Evolutionary conservation across 1,140 invertebrate species (phyloP).

Genomic region (Pteromalus puparum): DNA sequence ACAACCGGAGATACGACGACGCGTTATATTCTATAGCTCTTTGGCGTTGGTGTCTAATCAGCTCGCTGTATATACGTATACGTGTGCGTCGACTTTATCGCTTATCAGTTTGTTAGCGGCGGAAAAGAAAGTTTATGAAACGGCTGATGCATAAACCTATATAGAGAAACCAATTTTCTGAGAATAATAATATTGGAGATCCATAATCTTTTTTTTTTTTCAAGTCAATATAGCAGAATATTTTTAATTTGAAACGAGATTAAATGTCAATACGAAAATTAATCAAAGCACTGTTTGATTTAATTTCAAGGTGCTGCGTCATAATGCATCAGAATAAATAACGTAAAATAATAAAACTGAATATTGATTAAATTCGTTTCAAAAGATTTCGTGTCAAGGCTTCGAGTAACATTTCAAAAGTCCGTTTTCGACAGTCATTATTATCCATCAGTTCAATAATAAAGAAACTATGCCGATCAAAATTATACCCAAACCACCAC

Average conservation of each 20-base stretch:
- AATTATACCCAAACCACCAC: too few relatives aligned
- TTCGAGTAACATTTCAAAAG: background rate
- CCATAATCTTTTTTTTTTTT: too few relatives aligned
- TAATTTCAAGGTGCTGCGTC: too few relatives aligned
- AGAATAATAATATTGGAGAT: too few relatives aligned
- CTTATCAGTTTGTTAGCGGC: background rate
- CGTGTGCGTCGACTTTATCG: background rate
- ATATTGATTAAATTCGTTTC: background rate
- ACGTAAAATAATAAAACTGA: background rate
- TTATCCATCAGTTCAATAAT: background rate
- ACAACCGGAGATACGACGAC: background rate
- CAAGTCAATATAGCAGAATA: too few relatives aligned
- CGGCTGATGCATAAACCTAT: background rate
- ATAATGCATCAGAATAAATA: background rate
- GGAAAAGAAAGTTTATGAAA: background rate
- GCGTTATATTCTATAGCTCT: background rate
- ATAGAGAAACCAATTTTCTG: too few relatives aligned
- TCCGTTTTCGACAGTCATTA: background rate
- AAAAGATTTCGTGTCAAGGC: background rate
- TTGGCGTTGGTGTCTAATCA: background rate
- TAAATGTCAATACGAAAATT: too few relatives aligned
- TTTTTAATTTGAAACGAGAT: too few relatives aligned
- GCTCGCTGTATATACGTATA: constrained; percentile 3
- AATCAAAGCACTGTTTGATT: too few relatives aligned
- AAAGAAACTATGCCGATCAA: background rate